Percentiles rank a stretch among this genome's conserved stretches.
phyloP scores from a whole-genome alignment of 1,140 invertebrate species.

The Cryptotermes secundus region DNA sequence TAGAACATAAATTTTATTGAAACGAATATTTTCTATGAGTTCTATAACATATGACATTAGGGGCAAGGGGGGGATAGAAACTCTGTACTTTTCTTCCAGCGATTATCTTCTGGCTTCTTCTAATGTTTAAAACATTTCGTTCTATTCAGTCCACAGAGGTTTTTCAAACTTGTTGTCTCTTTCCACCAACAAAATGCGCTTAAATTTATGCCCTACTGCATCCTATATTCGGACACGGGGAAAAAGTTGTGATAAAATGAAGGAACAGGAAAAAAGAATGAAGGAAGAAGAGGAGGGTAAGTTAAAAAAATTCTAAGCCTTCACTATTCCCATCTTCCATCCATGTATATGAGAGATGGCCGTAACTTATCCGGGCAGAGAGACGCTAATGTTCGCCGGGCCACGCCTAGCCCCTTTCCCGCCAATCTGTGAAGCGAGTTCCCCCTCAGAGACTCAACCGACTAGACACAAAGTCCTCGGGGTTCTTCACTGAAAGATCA shows the following conservation, averaged over 20 bases:
- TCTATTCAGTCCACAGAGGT: background rate
- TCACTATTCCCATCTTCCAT: background rate
- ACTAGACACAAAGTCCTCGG: background rate
- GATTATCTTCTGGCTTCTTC: background rate
- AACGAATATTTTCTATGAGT: no score
- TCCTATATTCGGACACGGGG: background rate
- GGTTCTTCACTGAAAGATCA: background rate
- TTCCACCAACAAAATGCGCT: background rate
- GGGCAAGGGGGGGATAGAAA: no score
- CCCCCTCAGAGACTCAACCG: background rate
- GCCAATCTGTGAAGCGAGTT: background rate
- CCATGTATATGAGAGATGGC: background rate
- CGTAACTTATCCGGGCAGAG: background rate
- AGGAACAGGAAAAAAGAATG: background rate
- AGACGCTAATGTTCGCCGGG: conserved; percentile 8
- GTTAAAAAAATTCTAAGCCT: background rate
- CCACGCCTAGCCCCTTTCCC: background rate
- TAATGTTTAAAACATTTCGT: background rate
- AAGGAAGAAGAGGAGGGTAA: background rate
- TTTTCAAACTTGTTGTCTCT: background rate
- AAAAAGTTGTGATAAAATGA: background rate
- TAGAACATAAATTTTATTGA: no score
- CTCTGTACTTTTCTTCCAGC: background rate
- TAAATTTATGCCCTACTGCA: background rate
- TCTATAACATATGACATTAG: no score